These are phyloP conservation scores for Spermophilus dauricus DNA, from an alignment of 2,113 vertebrate genomes.

Conservation along the genomic window DNA sequence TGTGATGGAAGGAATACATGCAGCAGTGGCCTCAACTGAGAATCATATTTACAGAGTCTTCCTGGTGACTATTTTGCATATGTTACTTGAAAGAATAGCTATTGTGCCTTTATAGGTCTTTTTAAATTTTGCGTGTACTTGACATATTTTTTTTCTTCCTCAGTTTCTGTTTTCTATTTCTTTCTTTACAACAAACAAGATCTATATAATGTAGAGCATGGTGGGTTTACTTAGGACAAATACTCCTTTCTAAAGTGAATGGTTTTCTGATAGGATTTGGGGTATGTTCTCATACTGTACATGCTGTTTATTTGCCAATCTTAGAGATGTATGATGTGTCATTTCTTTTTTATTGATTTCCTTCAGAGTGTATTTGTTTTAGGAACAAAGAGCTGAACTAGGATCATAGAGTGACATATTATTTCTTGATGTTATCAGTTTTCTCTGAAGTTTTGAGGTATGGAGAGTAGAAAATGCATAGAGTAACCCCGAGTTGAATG, in stretches of 20 bases:
- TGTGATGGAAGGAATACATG: not conserved
- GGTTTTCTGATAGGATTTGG: not conserved
- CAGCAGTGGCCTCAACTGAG: not conserved
- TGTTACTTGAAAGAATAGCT: not conserved
- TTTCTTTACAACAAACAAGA: not conserved
- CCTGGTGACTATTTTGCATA: not conserved
- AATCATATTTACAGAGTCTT: not conserved
- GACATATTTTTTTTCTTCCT: not conserved
- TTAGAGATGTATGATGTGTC: not conserved
- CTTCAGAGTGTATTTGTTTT: not conserved
- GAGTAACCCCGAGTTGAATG: not conserved
- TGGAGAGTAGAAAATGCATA: not conserved
- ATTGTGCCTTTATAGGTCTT: not conserved
- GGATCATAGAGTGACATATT: not conserved
- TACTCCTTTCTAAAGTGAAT: not conserved
- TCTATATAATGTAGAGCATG: not conserved
- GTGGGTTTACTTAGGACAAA: not conserved
- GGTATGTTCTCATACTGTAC: not conserved
- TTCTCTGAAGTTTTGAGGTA: slow-evolving; percentile 30
- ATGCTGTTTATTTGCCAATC: not conserved
- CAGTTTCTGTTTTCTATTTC: not conserved
- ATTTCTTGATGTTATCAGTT: not conserved
- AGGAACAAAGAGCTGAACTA: not conserved
- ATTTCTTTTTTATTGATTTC: slow-evolving; percentile 44
- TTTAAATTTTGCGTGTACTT: not conserved